Percentiles rank a stretch among this genome's conserved stretches.
phyloP scores from a whole-genome alignment of 2,797 vertebrate species.

The Poecilia velifera region DNA sequence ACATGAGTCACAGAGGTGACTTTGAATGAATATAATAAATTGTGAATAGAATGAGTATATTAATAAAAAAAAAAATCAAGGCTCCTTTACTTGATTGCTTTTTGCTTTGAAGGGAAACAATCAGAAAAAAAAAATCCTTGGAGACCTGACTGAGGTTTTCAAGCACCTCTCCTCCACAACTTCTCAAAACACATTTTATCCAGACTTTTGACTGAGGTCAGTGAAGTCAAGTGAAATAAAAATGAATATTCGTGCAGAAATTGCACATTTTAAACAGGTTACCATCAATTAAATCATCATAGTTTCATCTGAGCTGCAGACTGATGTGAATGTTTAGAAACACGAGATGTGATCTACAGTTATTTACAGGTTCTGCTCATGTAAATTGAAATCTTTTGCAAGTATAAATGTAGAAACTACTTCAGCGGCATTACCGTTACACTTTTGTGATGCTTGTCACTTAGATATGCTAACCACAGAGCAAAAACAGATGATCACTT shows the following conservation, averaged over 20 bases:
- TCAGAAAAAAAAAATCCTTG: slow-evolving; percentile 34
- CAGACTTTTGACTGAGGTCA: not conserved
- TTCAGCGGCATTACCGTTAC: not conserved
- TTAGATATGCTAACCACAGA: not conserved
- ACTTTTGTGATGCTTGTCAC: not conserved
- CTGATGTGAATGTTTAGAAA: not conserved
- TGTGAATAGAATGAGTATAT: not conserved
- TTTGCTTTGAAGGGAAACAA: slow-evolving; percentile 55
- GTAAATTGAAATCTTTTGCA: not conserved
- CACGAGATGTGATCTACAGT: not conserved
- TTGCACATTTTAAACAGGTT: not conserved
- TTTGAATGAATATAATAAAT: slow-evolving; percentile 11
- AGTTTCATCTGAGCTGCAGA: not conserved
- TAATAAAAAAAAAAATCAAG: slow-evolving; percentile 43
- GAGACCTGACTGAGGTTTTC: slow-evolving; percentile 15
- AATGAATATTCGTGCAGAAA: not conserved
- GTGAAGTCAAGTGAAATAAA: slow-evolving; percentile 8
- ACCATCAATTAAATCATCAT: not conserved
- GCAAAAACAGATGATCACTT: not conserved
- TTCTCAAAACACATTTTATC: slow-evolving; percentile 11
- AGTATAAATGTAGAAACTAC: not conserved
- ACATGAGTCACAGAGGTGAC: not conserved
- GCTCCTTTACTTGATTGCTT: slow-evolving; percentile 28
- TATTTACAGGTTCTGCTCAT: not conserved
- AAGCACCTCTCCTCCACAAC: slow-evolving; percentile 12